Evolutionary conservation across 2,888 invertebrate species (phyloP).

Genomic region (Leucozona laternaria): DNA sequence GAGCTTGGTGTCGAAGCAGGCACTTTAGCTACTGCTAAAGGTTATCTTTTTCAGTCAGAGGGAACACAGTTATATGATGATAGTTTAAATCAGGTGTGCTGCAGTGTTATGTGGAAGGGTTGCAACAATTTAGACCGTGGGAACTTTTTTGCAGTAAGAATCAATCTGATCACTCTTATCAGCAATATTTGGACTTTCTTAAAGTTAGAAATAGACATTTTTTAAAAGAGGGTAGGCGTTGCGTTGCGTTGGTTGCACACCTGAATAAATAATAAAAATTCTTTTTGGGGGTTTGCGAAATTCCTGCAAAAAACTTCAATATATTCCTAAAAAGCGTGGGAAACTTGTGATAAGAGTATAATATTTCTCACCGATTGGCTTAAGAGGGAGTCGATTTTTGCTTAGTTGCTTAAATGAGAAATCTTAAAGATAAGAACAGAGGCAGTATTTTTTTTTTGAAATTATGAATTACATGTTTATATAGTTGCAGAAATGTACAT

Average conservation of each 20-base stretch:
- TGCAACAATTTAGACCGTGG: conserved; percentile 44
- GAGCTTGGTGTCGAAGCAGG: conserved; percentile 14
- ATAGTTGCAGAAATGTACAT: no score
- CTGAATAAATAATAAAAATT: conserved; percentile 72
- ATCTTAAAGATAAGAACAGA: not conserved
- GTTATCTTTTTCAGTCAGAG: conserved; percentile 48
- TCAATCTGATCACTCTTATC: conserved; percentile 12
- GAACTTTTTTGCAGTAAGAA: conserved; percentile 41
- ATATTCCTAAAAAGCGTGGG: not conserved
- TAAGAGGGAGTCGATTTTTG: not conserved
- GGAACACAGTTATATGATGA: conserved; percentile 1
- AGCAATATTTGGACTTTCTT: conserved; percentile 5
- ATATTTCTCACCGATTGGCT: not conserved
- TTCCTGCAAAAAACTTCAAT: not conserved
- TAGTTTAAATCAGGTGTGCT: conserved; percentile 69
- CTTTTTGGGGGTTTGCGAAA: conserved; percentile 20
- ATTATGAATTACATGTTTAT: no score
- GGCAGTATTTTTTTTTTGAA: not conserved
- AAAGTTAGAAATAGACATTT: not conserved
- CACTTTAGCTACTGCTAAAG: conserved; percentile 64
- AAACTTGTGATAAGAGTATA: not conserved
- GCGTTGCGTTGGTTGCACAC: conserved; percentile 42
- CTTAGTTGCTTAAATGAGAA: not conserved
- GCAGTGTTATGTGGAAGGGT: conserved; percentile 38
- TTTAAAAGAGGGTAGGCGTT: conserved; percentile 17